These are phyloP conservation scores for Cantharis rufa DNA, from an alignment of 2,888 invertebrate species.

Conservation along the genomic window DNA sequence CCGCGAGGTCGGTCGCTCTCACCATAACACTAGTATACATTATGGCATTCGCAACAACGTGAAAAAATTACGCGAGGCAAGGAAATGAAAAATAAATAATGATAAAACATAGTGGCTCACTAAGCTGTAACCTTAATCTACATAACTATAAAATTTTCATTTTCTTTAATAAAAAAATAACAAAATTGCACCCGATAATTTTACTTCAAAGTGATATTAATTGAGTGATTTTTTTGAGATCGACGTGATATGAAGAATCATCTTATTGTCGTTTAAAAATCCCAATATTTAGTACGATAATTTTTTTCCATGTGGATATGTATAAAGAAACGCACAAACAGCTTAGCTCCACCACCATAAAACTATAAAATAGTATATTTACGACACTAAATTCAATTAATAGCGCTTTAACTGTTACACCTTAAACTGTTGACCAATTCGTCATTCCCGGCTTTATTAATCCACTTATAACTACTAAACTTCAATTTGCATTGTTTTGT, in stretches of 20 bases:
- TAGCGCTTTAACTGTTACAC: not conserved
- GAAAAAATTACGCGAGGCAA: not conserved
- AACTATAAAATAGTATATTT: not conserved
- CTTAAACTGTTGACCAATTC: not conserved
- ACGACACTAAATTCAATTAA: not conserved
- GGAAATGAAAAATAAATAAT: not conserved
- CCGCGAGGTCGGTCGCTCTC: not conserved
- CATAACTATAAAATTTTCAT: not conserved
- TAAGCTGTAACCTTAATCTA: not conserved
- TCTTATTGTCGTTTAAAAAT: constrained; percentile 20
- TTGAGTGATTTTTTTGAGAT: not conserved
- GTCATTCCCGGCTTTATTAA: not conserved
- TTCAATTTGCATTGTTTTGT: not conserved
- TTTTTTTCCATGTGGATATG: not conserved
- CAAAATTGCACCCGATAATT: constrained; percentile 5
- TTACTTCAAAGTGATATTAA: constrained; percentile 12
- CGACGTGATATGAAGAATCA: constrained; percentile 18
- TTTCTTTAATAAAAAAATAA: not conserved
- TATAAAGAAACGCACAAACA: not conserved
- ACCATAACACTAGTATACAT: not conserved
- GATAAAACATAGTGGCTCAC: not conserved
- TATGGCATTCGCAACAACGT: not conserved
- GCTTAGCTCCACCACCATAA: constrained; percentile 11
- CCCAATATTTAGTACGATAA: not conserved
- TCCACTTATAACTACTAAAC: not conserved